Evolutionary conservation across 2,888 invertebrate species (phyloP).

Genomic region (Cyclophora albipunctata): DNA sequence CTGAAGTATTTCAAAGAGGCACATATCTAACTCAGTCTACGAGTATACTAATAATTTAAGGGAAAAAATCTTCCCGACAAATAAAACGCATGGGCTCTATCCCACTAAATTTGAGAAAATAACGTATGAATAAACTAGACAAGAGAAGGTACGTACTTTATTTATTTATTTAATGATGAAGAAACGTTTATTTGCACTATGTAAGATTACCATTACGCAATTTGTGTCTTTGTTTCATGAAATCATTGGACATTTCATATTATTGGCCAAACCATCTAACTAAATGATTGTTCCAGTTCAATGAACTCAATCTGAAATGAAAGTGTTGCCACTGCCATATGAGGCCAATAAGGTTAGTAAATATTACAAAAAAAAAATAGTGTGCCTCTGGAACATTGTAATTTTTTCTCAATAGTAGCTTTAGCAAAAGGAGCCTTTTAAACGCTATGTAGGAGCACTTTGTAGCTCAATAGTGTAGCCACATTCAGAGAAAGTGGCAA

Average conservation of each 20-base stretch:
- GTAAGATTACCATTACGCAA: too few species aligned
- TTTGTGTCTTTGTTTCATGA: too few species aligned
- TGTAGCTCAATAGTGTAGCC: constrained; percentile 41
- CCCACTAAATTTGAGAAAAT: background rate
- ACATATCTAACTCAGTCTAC: too few species aligned
- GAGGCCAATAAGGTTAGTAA: too few species aligned
- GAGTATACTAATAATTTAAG: too few species aligned
- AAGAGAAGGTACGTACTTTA: background rate
- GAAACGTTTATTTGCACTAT: too few species aligned
- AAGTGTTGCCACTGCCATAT: constrained; percentile 1
- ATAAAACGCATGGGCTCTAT: background rate
- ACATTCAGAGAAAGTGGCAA: constrained; percentile 31
- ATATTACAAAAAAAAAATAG: too few species aligned
- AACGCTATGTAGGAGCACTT: constrained; percentile 43
- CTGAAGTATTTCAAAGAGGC: constrained; percentile 6
- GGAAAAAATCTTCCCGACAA: background rate
- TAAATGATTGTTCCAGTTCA: too few species aligned
- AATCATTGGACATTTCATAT: too few species aligned
- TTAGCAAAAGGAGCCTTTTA: constrained; percentile 39
- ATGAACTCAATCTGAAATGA: background rate
- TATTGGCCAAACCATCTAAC: too few species aligned
- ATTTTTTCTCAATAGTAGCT: constrained; percentile 23
- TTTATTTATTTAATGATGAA: too few species aligned
- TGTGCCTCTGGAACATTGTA: constrained; percentile 2
- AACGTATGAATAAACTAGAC: background rate